Percentiles rank a stretch among this genome's conserved stretches.
Evolutionary conservation across 2,113 vertebrate genomes (phyloP).

Genomic region (Nothoprocta pentlandii): DNA sequence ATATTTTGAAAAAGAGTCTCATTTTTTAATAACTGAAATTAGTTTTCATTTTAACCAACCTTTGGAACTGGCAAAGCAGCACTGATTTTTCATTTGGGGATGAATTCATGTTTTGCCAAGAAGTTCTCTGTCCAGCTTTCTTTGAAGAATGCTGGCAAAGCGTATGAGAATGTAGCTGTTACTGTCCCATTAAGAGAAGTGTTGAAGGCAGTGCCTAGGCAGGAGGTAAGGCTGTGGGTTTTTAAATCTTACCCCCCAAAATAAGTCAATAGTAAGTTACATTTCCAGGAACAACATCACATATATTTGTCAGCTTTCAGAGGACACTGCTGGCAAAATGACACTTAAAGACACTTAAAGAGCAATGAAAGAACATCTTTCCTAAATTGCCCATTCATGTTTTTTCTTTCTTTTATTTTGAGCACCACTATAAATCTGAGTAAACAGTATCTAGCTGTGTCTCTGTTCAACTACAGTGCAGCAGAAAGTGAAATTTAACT

Average conservation of each 20-base stretch:
- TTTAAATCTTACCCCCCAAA: neutral
- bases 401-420: constrained; percentile 39
- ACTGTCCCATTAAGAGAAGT: neutral
- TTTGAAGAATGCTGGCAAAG: neutral
- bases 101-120: neutral
- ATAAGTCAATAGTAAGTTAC: neutral
- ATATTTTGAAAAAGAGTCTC: neutral
- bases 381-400: neutral
- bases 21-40: neutral
- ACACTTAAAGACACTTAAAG: neutral
- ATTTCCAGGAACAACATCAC: neutral
- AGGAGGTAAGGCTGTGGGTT: neutral
- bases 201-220: neutral
- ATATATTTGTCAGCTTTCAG: neutral
- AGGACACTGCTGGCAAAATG: neutral
- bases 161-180: neutral
- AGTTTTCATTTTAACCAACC: neutral
- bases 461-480: constrained; percentile 32
- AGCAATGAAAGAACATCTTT: neutral
- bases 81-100: neutral
- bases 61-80: neutral
- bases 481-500: constrained; percentile 68
- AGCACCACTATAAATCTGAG: constrained; percentile 54
- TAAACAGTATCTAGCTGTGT: constrained; percentile 38
- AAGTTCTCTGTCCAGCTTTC: neutral